Conservation (phyloP, 2,797 vertebrate species). For the Coendou prehensilis region DNA sequence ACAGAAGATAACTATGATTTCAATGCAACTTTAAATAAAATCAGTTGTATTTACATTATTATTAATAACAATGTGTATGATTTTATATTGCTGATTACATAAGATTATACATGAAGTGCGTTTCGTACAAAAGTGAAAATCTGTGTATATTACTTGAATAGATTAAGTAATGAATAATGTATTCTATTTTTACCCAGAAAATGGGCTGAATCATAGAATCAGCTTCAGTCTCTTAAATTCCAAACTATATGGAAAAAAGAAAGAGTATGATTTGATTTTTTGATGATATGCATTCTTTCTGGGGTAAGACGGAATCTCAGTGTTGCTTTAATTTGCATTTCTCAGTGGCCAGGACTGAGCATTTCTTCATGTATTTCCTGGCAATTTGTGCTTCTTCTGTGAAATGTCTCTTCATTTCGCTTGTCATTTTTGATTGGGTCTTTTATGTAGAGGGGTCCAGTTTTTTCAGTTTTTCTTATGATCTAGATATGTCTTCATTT, state of each 20-base stretch:
- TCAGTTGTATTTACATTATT: neutral
- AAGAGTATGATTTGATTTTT: neutral
- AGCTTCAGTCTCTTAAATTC: neutral
- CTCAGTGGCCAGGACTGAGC: neutral
- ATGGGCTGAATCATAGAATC: neutral
- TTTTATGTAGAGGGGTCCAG: neutral
- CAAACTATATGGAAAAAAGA: neutral
- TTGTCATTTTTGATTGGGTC: neutral
- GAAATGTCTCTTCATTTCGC: neutral
- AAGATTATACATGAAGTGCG: neutral
- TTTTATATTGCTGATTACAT: neutral
- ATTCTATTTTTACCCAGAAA: neutral
- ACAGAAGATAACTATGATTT: neutral
- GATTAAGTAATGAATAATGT: neutral
- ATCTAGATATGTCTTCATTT: neutral
- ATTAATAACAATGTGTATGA: neutral
- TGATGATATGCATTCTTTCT: neutral
- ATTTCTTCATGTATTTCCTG: neutral
- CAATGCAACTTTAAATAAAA: neutral
- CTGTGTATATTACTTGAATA: neutral
- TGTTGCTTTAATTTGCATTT: neutral
- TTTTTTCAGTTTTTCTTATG: neutral
- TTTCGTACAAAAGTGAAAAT: neutral
- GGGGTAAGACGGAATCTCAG: neutral
- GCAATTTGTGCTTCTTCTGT: neutral